Evolutionary conservation across 2,888 invertebrate genomes (phyloP).

Genomic region (Gymnosoma rotundatum): DNA sequence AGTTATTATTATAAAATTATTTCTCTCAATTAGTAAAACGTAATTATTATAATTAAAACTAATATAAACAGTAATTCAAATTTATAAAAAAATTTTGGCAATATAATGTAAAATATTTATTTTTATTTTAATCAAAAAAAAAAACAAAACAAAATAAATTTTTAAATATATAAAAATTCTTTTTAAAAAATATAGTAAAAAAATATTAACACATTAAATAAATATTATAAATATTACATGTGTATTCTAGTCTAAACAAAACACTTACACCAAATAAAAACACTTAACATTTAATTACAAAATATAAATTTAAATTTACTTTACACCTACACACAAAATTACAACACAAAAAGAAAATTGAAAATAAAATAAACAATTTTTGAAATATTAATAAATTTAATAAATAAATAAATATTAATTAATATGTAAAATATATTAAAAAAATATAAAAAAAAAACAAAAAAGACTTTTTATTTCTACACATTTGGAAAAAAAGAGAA

Average conservation of each 20-base stretch:
- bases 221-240: constrained; percentile 70
- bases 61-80: not conserved
- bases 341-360: constrained; percentile 13
- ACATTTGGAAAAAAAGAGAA: constrained; percentile 48
- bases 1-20: not conserved
- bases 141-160: constrained; percentile 39
- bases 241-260: constrained; percentile 65
- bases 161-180: constrained; percentile 26
- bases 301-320: constrained; percentile 32
- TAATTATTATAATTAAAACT: not conserved
- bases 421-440: constrained; percentile 65
- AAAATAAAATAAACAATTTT: constrained; percentile 35
- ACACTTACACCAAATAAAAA: constrained; percentile 5
- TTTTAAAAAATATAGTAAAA: constrained; percentile 33
- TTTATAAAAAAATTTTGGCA: constrained; percentile 52
- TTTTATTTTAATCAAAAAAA: constrained; percentile 29
- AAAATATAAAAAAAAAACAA: constrained; percentile 57
- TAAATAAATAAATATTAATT: constrained; percentile 58
- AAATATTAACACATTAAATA: constrained; percentile 57
- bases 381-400: constrained; percentile 47
- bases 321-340: constrained; percentile 32
- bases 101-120: constrained; percentile 67
- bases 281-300: constrained; percentile 46
- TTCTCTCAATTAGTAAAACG: constrained; percentile 41
- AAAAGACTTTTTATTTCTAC: constrained; percentile 67